These are phyloP conservation scores for Hemichromis elongatus DNA, from an alignment of 2,113 vertebrate genomes.

Conservation along the genomic window DNA sequence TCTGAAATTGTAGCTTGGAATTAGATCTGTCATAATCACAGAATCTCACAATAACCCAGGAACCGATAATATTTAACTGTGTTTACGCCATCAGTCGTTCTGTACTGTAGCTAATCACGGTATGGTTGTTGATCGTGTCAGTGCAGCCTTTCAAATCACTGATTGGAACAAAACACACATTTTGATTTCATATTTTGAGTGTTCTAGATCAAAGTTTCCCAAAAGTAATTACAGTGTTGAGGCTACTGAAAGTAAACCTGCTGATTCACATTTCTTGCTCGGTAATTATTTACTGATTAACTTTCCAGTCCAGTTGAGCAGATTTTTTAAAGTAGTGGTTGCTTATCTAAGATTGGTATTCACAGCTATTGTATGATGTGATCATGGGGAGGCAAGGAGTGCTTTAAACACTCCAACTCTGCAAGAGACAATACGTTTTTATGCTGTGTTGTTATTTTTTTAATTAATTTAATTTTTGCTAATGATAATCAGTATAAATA, in stretches of 20 bases:
- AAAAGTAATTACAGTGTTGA: constrained; percentile 22
- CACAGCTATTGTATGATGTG: neutral
- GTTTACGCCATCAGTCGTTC: neutral
- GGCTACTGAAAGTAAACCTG: neutral
- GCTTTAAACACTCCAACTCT: neutral
- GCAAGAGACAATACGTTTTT: neutral
- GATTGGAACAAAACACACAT: neutral
- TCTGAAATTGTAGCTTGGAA: neutral
- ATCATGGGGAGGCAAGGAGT: neutral
- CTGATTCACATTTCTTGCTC: constrained; percentile 14
- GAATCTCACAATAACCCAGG: neutral
- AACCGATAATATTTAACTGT: neutral
- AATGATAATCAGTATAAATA: neutral
- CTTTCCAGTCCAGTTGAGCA: neutral
- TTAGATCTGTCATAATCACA: neutral
- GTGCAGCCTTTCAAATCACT: neutral
- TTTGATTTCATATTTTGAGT: neutral
- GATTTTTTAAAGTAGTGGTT: neutral
- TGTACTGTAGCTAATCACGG: neutral
- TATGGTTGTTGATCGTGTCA: neutral
- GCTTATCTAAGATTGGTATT: neutral
- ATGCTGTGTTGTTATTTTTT: neutral
- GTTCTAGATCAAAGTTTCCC: constrained; percentile 1
- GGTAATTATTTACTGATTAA: constrained; percentile 28
- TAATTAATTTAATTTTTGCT: neutral